phyloP scores from a whole-genome alignment of 1,140 invertebrate genomes.

The Phocides pigmalion region DNA sequence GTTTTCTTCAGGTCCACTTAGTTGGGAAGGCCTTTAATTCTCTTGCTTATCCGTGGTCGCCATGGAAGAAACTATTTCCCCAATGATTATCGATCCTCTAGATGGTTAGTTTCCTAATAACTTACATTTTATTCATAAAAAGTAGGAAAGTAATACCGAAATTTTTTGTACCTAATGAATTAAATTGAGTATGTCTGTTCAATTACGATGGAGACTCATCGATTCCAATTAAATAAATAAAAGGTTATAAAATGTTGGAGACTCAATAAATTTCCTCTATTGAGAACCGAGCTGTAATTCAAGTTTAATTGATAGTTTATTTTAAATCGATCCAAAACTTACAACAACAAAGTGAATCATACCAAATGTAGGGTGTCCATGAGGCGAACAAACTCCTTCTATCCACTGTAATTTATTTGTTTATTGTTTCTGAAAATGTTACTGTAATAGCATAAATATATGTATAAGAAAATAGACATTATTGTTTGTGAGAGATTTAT shows the following conservation, averaged over 20 bases:
- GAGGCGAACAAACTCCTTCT: not conserved
- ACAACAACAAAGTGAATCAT: conserved; percentile 75
- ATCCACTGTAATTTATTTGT: conserved; percentile 14
- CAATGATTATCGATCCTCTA: too few relatives aligned
- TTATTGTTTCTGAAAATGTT: not conserved
- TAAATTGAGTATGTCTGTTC: conserved; percentile 42
- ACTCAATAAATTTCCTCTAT: conserved; percentile 74
- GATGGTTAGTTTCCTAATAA: not conserved
- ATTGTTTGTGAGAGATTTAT: too few relatives aligned
- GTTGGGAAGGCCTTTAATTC: too few relatives aligned
- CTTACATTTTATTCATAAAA: not conserved
- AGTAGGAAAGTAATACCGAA: not conserved
- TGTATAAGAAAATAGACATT: too few relatives aligned
- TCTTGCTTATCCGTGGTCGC: too few relatives aligned
- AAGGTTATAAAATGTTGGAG: conserved; percentile 73
- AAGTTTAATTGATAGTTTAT: conserved; percentile 76
- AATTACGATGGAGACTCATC: conserved; percentile 54
- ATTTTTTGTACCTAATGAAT: conserved; percentile 9
- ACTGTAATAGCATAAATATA: too few relatives aligned
- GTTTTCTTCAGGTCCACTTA: too few relatives aligned
- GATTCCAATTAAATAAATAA: conserved; percentile 77
- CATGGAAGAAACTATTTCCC: too few relatives aligned
- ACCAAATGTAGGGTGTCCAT: conserved; percentile 47
- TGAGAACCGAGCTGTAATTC: conserved; percentile 67
- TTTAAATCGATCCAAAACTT: conserved; percentile 71